Conservation (phyloP, 2,797 vertebrate genomes). For the Sebastes baramenuke region DNA sequence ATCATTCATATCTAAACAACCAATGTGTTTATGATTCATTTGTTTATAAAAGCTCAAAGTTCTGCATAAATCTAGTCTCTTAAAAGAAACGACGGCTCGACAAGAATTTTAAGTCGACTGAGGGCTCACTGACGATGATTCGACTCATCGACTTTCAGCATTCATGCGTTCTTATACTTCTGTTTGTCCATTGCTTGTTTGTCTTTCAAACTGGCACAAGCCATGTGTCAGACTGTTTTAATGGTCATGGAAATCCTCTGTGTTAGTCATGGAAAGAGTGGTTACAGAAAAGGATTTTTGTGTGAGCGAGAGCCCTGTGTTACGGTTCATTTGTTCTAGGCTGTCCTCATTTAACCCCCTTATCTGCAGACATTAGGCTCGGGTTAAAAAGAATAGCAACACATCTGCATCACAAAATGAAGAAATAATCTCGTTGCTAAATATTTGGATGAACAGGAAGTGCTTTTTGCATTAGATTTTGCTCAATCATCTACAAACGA, state of each 20-base stretch:
- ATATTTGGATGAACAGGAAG: background rate
- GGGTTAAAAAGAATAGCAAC: background rate
- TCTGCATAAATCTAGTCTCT: too few species aligned
- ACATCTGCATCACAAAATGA: background rate
- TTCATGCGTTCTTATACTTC: background rate
- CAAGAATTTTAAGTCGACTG: too few species aligned
- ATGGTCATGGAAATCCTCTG: constrained; percentile 33
- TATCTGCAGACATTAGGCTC: background rate
- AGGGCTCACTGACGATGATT: too few species aligned
- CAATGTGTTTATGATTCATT: too few species aligned
- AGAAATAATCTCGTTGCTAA: background rate
- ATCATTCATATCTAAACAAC: too few species aligned
- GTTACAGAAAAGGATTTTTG: constrained; percentile 19
- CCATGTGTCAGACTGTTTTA: constrained; percentile 9
- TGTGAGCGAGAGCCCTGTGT: constrained; percentile 4
- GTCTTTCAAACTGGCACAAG: constrained; percentile 10
- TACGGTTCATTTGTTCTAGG: background rate
- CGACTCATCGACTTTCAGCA: too few species aligned
- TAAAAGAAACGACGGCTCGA: too few species aligned
- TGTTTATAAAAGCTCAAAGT: too few species aligned
- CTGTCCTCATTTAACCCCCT: constrained; percentile 31
- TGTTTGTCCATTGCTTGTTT: background rate
- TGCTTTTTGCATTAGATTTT: background rate
- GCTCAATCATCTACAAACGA: background rate
- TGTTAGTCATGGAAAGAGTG: constrained; percentile 50